These are phyloP conservation scores for Pterostichus madidus DNA, from an alignment of 2,888 invertebrate species.

Conservation along the genomic window DNA sequence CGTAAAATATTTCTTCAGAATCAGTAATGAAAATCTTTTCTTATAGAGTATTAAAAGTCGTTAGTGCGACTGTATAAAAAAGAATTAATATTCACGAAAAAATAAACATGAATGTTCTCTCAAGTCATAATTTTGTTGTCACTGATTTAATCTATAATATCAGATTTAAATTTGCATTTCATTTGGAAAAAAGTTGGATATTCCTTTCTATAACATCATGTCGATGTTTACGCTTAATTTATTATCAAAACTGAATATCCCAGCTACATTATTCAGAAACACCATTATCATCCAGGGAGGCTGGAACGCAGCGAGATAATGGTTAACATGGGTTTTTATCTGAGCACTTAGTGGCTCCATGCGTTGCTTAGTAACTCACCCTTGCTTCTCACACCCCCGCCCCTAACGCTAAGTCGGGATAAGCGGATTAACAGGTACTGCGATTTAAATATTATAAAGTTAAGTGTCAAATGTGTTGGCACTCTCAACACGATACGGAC, in stretches of 20 bases:
- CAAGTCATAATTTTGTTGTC: slow-evolving; percentile 45
- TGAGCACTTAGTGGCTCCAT: slow-evolving; percentile 61
- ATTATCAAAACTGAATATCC: slow-evolving; percentile 48
- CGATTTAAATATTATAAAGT: slow-evolving; percentile 61
- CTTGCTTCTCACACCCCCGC: background rate
- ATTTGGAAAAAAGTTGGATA: slow-evolving; percentile 29
- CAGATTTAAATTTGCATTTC: slow-evolving; percentile 52
- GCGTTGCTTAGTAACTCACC: slow-evolving; percentile 21
- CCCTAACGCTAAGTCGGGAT: slow-evolving; percentile 13
- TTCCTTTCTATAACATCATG: background rate
- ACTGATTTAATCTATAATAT: slow-evolving; percentile 56
- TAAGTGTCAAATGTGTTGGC: slow-evolving; percentile 49
- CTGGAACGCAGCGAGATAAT: slow-evolving; percentile 43
- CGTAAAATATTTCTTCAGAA: no score
- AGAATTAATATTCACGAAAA: slow-evolving; percentile 3
- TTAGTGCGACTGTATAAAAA: background rate
- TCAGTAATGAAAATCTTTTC: no score
- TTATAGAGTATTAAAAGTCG: no score
- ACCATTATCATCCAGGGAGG: slow-evolving; percentile 46
- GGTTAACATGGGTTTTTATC: slow-evolving; percentile 60
- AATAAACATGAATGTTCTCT: background rate
- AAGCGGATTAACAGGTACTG: slow-evolving; percentile 58
- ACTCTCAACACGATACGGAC: slow-evolving; percentile 14
- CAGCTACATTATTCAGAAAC: slow-evolving; percentile 55
- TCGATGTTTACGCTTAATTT: slow-evolving; percentile 38